phyloP scores from a whole-genome alignment of 2,888 invertebrate genomes.

The Ptychoptera contaminata region DNA sequence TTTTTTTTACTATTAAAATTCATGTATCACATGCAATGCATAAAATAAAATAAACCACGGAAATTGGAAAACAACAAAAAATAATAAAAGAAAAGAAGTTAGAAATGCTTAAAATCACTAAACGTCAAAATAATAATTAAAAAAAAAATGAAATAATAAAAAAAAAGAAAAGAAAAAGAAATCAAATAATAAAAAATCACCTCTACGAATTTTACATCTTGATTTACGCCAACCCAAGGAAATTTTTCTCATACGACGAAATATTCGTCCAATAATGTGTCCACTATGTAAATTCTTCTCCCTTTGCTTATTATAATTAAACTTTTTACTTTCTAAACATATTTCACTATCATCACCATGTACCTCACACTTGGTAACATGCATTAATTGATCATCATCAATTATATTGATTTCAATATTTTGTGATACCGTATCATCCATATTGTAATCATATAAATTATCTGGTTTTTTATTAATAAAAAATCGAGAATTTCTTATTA shows the following conservation, averaged over 20 bases:
- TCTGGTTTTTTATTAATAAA: conserved; percentile 10
- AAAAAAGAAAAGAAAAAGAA: conserved; percentile 3
- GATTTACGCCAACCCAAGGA: conserved; percentile 30
- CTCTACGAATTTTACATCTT: conserved; percentile 29
- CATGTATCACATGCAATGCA: no score
- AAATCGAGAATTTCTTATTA: conserved; percentile 14
- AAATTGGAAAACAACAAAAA: not conserved
- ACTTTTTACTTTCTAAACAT: conserved; percentile 1
- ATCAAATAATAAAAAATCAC: conserved; percentile 18
- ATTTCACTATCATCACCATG: conserved; percentile 23
- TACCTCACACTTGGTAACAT: conserved; percentile 17
- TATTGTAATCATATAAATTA: conserved; percentile 9
- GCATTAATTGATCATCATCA: conserved; percentile 19
- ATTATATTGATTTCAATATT: conserved; percentile 30
- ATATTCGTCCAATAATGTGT: conserved; percentile 24
- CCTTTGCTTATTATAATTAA: conserved; percentile 9
- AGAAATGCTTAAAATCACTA: no score
- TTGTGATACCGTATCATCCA: conserved; percentile 22
- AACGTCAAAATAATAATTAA: conserved; percentile 1
- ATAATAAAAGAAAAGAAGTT: not conserved
- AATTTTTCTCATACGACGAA: conserved; percentile 27
- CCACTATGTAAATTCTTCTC: conserved; percentile 16
- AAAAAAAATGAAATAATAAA: conserved; percentile 5
- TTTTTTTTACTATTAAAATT: no score
- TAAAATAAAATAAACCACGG: no score